Conservation (phyloP, 2,113 vertebrate genomes). For the Atrichornis clamosus region DNA sequence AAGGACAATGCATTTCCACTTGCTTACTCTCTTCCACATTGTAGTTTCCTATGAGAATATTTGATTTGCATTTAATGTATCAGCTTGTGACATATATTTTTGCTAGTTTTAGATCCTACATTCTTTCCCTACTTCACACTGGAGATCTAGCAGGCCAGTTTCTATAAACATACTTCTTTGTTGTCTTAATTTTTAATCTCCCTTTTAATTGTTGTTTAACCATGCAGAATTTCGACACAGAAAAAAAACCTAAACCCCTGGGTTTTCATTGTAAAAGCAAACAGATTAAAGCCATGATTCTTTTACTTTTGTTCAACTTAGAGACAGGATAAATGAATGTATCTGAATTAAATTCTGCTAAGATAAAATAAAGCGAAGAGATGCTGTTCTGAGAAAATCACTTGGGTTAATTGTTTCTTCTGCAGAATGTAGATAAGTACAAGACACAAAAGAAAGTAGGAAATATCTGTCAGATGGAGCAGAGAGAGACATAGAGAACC, state of each 20-base stretch:
- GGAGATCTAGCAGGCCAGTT: background rate
- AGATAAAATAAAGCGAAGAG: constrained; percentile 27
- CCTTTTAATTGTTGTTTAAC: constrained; percentile 34
- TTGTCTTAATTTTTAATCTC: constrained; percentile 34
- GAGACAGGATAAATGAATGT: background rate
- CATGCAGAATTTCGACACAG: constrained; percentile 14
- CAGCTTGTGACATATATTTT: background rate
- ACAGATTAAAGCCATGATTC: constrained; percentile 7
- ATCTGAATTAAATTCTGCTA: constrained; percentile 32
- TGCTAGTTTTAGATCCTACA: background rate
- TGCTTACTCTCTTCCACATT: background rate
- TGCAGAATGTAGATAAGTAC: constrained; percentile 23
- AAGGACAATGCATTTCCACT: background rate
- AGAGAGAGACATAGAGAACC: background rate
- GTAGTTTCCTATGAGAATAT: background rate
- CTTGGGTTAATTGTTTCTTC: constrained; percentile 42
- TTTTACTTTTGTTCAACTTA: constrained; percentile 22
- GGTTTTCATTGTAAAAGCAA: constrained; percentile 34
- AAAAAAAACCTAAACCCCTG: background rate
- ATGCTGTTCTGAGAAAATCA: constrained; percentile 12
- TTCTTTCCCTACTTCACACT: background rate
- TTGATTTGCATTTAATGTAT: background rate
- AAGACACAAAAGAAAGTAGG: background rate
- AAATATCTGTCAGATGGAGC: background rate
- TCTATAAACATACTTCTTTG: constrained; percentile 10